Conservation (phyloP, 2,113 vertebrate species). For the Pachypanchax playfairii region DNA sequence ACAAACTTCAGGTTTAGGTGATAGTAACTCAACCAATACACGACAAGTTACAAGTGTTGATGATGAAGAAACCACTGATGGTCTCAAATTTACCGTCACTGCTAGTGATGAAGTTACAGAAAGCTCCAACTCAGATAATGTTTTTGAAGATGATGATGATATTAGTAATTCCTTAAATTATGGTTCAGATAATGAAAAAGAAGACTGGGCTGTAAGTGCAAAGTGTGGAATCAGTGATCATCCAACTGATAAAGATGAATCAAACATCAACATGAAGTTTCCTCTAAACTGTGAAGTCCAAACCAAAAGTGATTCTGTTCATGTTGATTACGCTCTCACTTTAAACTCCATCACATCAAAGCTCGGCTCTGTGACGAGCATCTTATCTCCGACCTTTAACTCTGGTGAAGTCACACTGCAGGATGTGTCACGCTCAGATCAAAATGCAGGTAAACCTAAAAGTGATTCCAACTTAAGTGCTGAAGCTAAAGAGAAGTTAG, state of each 20-base stretch:
- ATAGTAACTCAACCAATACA: not conserved
- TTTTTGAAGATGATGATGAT: conserved; percentile 59
- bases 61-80: conserved; percentile 29
- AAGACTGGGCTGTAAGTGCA: not conserved
- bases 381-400: conserved; percentile 31
- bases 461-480: conserved; percentile 2
- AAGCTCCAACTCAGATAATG: conserved; percentile 67
- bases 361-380: conserved; percentile 43
- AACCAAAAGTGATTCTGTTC: not conserved
- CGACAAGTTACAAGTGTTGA: conserved; percentile 11
- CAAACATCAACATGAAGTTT: not conserved
- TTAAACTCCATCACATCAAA: conserved; percentile 63
- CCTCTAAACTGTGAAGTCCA: conserved; percentile 8
- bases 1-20: accelerated
- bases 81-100: conserved; percentile 14
- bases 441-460: conserved; percentile 1
- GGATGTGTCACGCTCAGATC: not conserved
- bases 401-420: conserved; percentile 10
- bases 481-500: conserved; percentile 16
- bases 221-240: not conserved
- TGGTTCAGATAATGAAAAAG: conserved; percentile 19
- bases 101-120: conserved; percentile 59
- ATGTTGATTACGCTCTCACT: conserved; percentile 37
- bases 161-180: conserved; percentile 20
- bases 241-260: conserved; percentile 11